These are phyloP conservation scores for Lacerta bilineata DNA, from an alignment of 2,797 vertebrate genomes.

Conservation along the genomic window DNA sequence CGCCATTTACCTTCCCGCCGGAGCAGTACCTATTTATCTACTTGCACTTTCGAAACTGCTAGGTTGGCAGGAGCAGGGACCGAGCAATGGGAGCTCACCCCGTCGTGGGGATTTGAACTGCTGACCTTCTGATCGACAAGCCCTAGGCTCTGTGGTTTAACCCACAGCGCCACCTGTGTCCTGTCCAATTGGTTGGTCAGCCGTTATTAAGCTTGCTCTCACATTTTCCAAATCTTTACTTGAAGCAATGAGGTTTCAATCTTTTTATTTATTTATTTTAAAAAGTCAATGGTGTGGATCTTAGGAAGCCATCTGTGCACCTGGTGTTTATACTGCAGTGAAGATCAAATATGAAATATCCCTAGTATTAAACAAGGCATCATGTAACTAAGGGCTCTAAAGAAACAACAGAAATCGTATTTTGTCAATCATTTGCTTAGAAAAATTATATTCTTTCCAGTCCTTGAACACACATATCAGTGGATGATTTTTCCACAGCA, in stretches of 20 bases:
- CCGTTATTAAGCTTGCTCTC: neutral
- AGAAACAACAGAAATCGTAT: neutral
- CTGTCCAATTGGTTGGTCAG: neutral
- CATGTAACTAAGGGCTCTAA: neutral
- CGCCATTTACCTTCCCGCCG: no score
- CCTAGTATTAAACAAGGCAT: neutral
- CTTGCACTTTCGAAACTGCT: no score
- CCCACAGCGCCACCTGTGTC: no score
- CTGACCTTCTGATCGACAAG: no score
- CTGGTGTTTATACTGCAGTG: neutral
- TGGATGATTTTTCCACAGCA: neutral
- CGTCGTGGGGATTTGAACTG: no score
- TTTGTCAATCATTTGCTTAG: neutral
- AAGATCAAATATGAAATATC: neutral
- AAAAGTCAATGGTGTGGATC: neutral
- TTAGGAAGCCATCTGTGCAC: neutral
- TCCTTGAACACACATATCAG: neutral
- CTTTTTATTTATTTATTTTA: neutral
- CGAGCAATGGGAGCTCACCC: no score
- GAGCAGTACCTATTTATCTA: no score
- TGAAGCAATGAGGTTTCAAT: neutral
- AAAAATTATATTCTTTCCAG: neutral
- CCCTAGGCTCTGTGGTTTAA: no score
- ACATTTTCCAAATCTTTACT: neutral
- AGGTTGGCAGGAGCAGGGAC: no score